phyloP scores from a whole-genome alignment of 2,797 vertebrate genomes.

The Xenopus petersii region DNA sequence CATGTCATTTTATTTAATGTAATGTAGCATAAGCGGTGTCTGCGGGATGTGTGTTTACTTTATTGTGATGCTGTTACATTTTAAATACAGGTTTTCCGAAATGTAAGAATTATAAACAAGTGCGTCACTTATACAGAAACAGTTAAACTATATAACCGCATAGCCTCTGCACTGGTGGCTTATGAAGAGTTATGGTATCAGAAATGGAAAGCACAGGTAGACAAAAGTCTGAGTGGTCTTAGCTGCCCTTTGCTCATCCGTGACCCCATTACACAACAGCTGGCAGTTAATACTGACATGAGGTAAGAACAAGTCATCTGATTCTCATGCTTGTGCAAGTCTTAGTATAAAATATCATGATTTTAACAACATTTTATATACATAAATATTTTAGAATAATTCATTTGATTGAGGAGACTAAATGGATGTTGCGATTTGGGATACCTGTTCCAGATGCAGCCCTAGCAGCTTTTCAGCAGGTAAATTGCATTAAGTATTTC shows the following conservation, averaged over 20 bases:
- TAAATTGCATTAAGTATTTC: neutral
- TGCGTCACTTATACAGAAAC: conserved; percentile 35
- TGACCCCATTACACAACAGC: conserved; percentile 24
- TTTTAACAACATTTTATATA: neutral
- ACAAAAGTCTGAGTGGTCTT: conserved; percentile 39
- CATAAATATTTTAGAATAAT: conserved; percentile 27
- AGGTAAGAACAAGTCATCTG: conserved; percentile 14
- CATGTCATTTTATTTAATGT: too few relatives aligned
- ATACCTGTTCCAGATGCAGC: conserved; percentile 39
- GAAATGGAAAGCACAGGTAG: conserved; percentile 39
- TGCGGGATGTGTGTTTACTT: neutral
- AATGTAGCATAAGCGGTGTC: too few relatives aligned
- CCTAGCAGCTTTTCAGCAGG: conserved; percentile 39
- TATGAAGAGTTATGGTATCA: conserved; percentile 46
- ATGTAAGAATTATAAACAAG: conserved; percentile 24
- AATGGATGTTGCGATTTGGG: conserved; percentile 43
- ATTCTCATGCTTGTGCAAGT: too few relatives aligned
- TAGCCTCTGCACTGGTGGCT: conserved; percentile 30
- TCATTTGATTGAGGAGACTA: conserved; percentile 46
- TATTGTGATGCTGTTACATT: neutral
- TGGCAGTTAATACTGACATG: conserved; percentile 38
- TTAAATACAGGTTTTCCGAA: conserved; percentile 32
- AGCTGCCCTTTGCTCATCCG: conserved; percentile 31
- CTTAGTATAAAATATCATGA: too few relatives aligned
- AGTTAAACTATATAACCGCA: conserved; percentile 40